A percentile compares a stretch with the other conserved stretches of the same genome.
Evolutionary conservation across 1,140 invertebrate genomes (phyloP).

Genomic region (Pseudachorutes palmiensis): DNA sequence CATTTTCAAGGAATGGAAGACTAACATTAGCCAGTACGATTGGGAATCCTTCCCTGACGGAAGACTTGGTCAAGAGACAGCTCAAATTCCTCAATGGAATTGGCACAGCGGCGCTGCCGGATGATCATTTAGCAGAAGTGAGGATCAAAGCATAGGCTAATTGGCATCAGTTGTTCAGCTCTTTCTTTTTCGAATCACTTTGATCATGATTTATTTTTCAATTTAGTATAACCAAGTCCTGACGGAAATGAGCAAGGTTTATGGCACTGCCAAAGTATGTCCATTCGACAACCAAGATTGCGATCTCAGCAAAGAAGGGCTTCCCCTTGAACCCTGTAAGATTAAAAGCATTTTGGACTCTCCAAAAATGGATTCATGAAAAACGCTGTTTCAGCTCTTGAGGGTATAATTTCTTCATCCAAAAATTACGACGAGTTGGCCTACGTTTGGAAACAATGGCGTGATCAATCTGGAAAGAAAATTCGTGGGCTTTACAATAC

Average conservation of each 20-base stretch:
- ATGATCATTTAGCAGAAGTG: slow-evolving; percentile 74
- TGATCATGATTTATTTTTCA: slow-evolving; percentile 15
- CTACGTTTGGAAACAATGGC: slow-evolving; percentile 56
- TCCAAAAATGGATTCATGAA: neutral
- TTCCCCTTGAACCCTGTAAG: slow-evolving; percentile 41
- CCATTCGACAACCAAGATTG: slow-evolving; percentile 49
- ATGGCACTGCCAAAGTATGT: slow-evolving; percentile 66
- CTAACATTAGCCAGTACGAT: slow-evolving; percentile 57
- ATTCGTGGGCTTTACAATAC: slow-evolving; percentile 71
- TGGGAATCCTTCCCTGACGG: slow-evolving; percentile 59
- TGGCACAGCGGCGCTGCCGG: slow-evolving; percentile 71
- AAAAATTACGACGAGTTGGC: slow-evolving; percentile 48
- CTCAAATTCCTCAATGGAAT: slow-evolving; percentile 67
- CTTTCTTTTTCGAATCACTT: no score
- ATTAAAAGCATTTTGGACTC: neutral
- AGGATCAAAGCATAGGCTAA: slow-evolving; percentile 37
- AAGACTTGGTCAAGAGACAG: slow-evolving; percentile 58
- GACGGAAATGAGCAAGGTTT: slow-evolving; percentile 79
- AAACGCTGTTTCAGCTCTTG: slow-evolving; percentile 41
- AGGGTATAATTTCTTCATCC: slow-evolving; percentile 41
- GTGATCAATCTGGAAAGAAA: slow-evolving; percentile 54
- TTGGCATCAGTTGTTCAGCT: neutral
- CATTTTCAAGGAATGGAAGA: slow-evolving; percentile 60
- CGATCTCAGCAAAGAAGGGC: slow-evolving; percentile 38
- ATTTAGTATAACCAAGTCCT: slow-evolving; percentile 73